These are phyloP conservation scores for Hirtodrosophila cameraria DNA, from an alignment of 2,888 invertebrate genomes.

Conservation along the genomic window DNA sequence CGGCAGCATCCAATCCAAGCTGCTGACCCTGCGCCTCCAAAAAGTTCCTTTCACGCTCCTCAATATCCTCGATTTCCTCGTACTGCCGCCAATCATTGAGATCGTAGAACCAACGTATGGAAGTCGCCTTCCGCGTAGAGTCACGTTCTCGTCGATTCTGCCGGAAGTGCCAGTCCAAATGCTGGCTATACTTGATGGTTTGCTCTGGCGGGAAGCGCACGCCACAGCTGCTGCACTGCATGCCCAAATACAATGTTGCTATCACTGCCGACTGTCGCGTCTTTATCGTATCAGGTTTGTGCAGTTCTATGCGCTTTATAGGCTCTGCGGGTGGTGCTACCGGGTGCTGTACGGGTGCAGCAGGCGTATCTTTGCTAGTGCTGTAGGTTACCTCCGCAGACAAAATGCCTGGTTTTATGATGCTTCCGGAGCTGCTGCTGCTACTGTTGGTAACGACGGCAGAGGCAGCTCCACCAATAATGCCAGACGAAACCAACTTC, in stretches of 20 bases:
- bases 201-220: conserved; percentile 95
- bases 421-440: conserved; percentile 31
- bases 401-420: conserved; percentile 3
- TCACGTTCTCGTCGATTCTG: conserved; percentile 95
- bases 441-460: conserved; percentile 17
- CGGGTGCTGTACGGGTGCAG: conserved; percentile 8
- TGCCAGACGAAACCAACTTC: conserved; percentile 93
- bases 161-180: conserved; percentile 99
- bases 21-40: conserved; percentile 91
- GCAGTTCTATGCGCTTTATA: conserved; percentile 88
- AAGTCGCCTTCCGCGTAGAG: conserved; percentile 92
- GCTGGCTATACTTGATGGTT: conserved; percentile 95
- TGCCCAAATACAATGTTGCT: conserved; percentile 91
- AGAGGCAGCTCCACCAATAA: conserved; percentile 85
- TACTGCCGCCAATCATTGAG: conserved; percentile 96
- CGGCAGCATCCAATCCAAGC: conserved; percentile 86
- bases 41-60: conserved; percentile 95
- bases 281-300: conserved; percentile 90
- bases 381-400: conserved; percentile 21
- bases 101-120: conserved; percentile 95
- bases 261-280: conserved; percentile 90
- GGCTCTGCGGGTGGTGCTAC: conserved; percentile 52
- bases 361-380: conserved; percentile 22
- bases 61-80: conserved; percentile 95
- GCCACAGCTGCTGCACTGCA: conserved; percentile 98